Evolutionary conservation across 2,888 invertebrate species (phyloP).

Genomic region (Acanthosepion esculentum): DNA sequence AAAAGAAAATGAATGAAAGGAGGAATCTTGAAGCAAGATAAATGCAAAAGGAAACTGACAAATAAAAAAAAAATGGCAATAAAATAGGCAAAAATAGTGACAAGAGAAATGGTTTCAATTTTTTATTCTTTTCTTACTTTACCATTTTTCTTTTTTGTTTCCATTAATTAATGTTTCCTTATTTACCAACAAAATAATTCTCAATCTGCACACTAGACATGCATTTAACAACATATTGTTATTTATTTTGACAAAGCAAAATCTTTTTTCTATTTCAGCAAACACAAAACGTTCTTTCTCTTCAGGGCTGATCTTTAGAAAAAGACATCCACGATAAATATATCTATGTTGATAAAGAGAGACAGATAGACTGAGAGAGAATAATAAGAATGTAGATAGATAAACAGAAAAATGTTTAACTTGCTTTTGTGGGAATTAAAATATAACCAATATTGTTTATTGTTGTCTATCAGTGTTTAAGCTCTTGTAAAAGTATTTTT

Average conservation of each 20-base stretch:
- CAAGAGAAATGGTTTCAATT: no score
- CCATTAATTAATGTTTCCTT: no score
- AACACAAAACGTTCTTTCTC: not conserved
- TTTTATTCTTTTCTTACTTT: no score
- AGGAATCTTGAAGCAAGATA: no score
- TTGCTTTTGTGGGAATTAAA: not conserved
- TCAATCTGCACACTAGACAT: not conserved
- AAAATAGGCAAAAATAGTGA: no score
- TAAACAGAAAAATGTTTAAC: not conserved
- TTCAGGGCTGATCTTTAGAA: not conserved
- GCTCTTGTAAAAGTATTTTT: not conserved
- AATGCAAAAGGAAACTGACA: no score
- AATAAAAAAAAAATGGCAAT: no score
- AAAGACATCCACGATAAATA: not conserved
- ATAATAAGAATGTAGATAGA: not conserved
- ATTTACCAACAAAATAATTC: not conserved
- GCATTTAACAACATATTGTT: not conserved
- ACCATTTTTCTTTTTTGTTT: no score
- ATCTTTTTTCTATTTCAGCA: not conserved
- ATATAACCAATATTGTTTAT: constrained; percentile 5
- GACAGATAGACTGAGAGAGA: not conserved
- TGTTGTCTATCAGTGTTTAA: not conserved
- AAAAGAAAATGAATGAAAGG: no score
- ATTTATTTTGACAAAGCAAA: not conserved
- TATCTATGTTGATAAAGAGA: not conserved